A percentile compares a stretch with the other conserved stretches of the same genome.
phyloP scores from a whole-genome alignment of 2,888 invertebrate species.

The Eugnorisma glareosa region DNA sequence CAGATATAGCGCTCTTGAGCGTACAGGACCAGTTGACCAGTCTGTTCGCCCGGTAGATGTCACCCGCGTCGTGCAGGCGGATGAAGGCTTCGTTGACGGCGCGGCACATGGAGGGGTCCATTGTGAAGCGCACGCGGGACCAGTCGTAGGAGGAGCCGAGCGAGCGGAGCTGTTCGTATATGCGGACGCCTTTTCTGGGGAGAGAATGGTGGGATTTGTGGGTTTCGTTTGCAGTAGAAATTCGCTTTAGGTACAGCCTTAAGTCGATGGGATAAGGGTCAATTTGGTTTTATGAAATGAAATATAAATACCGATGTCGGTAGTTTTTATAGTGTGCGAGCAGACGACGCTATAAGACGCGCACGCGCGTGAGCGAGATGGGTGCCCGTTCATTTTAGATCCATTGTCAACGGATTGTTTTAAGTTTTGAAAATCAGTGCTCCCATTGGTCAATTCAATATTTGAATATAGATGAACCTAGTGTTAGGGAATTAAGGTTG shows the following conservation, averaged over 20 bases:
- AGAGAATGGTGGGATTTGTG: not conserved
- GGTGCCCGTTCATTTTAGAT: too few relatives aligned
- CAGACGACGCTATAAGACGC: too few relatives aligned
- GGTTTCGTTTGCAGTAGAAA: not conserved
- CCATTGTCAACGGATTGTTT: too few relatives aligned
- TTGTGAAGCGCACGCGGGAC: conserved; percentile 98
- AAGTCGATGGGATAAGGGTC: not conserved
- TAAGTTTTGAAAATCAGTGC: too few relatives aligned
- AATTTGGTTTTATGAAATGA: not conserved
- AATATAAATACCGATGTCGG: too few relatives aligned
- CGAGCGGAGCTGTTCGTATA: conserved; percentile 95
- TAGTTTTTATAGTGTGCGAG: too few relatives aligned
- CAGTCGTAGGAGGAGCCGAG: conserved; percentile 98
- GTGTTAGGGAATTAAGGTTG: too few relatives aligned
- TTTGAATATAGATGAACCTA: too few relatives aligned
- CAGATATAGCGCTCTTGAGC: conserved; percentile 99
- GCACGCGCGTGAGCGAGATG: too few relatives aligned
- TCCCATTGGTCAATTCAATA: too few relatives aligned
- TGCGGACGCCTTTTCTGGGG: conserved; percentile 93
- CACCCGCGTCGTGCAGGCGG: conserved; percentile 95
- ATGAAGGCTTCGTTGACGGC: conserved; percentile 99
- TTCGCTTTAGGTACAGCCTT: not conserved
- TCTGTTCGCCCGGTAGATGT: conserved; percentile 97
- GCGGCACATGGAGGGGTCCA: conserved; percentile 96
- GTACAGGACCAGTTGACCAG: conserved; percentile 99